phyloP scores from a whole-genome alignment of 1,140 invertebrate genomes.

The Musca vetustissima region DNA sequence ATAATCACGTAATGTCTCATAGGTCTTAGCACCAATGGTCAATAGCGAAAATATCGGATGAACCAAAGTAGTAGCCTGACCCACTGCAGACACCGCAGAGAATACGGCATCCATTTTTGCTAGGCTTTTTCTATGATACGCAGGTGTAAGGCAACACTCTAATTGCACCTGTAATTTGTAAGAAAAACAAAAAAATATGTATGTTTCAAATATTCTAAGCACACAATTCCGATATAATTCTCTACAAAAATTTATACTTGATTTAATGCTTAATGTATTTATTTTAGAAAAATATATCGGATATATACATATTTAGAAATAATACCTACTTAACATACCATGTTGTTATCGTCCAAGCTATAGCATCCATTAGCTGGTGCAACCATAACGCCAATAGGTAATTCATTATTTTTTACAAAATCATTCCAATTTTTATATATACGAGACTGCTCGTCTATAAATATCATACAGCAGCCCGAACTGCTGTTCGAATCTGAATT shows the following conservation, averaged over 20 bases:
- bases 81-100: neutral
- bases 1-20: constrained; percentile 4
- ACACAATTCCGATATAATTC: too few relatives aligned
- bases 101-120: constrained; percentile 30
- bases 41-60: neutral
- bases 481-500: constrained; percentile 32
- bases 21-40: neutral
- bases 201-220: too few relatives aligned
- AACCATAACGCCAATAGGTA: constrained; percentile 45
- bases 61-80: neutral
- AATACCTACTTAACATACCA: constrained; percentile 14
- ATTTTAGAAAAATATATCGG: too few relatives aligned
- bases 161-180: neutral
- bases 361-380: constrained; percentile 43
- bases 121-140: constrained; percentile 26
- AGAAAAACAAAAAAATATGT: too few relatives aligned
- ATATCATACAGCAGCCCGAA: constrained; percentile 47
- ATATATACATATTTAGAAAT: neutral
- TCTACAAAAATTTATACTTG: too few relatives aligned
- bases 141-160: constrained; percentile 34
- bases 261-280: too few relatives aligned
- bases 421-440: constrained; percentile 45
- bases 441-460: constrained; percentile 45
- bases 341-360: constrained; percentile 32
- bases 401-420: constrained; percentile 38